These are phyloP conservation scores for Tipula confusa DNA, from an alignment of 2,888 invertebrate genomes.

Conservation along the genomic window DNA sequence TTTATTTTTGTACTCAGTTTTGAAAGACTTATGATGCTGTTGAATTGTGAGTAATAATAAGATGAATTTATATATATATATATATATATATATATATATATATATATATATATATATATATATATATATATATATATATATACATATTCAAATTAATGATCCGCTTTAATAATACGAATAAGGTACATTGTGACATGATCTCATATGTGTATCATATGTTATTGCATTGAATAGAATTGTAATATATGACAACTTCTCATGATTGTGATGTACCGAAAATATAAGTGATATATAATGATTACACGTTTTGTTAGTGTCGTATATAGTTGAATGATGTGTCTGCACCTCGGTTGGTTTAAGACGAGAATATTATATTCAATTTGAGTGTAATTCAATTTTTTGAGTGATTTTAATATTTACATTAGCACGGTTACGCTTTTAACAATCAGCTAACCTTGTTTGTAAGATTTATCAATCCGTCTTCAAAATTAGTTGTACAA, in stretches of 20 bases:
- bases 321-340: background rate
- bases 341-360: too few species aligned
- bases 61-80: background rate
- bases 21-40: background rate
- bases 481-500: too few species aligned
- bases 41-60: constrained; percentile 3
- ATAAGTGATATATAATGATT: background rate
- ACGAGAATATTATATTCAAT: too few species aligned
- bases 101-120: background rate
- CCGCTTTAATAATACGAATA: background rate
- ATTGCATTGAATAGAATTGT: background rate
- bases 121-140: background rate
- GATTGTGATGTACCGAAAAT: background rate
- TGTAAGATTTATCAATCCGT: too few species aligned
- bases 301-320: background rate
- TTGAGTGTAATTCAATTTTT: too few species aligned
- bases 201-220: background rate
- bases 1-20: background rate
- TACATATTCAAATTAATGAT: background rate
- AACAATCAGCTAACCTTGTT: too few species aligned
- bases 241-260: background rate
- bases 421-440: too few species aligned
- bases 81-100: background rate
- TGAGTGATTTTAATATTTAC: too few species aligned
- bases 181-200: constrained; percentile 3